These are phyloP conservation scores for Actias luna DNA, from an alignment of 2,888 invertebrate species.

Conservation along the genomic window DNA sequence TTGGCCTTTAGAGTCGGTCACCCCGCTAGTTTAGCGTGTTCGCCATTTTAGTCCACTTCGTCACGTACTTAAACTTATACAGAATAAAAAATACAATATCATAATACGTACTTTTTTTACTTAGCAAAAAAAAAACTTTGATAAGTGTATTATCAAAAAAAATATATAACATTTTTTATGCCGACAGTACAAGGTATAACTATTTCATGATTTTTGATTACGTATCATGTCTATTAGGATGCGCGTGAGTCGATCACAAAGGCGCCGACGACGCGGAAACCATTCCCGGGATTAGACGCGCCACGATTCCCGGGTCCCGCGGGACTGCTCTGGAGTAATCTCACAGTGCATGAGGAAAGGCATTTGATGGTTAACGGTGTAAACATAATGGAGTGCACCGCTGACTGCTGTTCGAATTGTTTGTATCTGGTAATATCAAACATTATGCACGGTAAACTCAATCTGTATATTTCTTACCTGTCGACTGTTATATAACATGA, in stretches of 20 bases:
- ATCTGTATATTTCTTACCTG: background rate
- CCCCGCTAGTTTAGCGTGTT: too few species aligned
- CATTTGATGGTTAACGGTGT: slow-evolving; percentile 17
- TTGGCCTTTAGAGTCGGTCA: too few species aligned
- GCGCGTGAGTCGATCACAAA: slow-evolving; percentile 64
- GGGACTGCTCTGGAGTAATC: slow-evolving; percentile 18
- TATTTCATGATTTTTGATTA: slow-evolving; percentile 48
- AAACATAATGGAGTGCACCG: slow-evolving; percentile 8
- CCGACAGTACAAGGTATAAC: slow-evolving; percentile 11
- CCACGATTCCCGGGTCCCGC: slow-evolving; percentile 19
- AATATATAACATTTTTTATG: slow-evolving; percentile 1
- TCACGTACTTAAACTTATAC: too few species aligned
- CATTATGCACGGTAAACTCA: background rate
- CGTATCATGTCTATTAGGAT: slow-evolving; percentile 62
- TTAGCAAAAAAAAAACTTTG: too few species aligned
- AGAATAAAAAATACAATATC: too few species aligned
- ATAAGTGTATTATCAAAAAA: too few species aligned
- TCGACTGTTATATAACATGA: too few species aligned
- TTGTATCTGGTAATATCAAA: background rate
- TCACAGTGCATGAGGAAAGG: slow-evolving; percentile 17
- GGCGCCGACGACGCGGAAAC: slow-evolving; percentile 61
- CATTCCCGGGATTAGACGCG: slow-evolving; percentile 42
- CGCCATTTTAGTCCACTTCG: too few species aligned
- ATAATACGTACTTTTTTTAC: too few species aligned
- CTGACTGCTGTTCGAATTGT: slow-evolving; percentile 1